Evolutionary conservation across 2,113 vertebrate species (phyloP).

Genomic region (Zapus hudsonius): DNA sequence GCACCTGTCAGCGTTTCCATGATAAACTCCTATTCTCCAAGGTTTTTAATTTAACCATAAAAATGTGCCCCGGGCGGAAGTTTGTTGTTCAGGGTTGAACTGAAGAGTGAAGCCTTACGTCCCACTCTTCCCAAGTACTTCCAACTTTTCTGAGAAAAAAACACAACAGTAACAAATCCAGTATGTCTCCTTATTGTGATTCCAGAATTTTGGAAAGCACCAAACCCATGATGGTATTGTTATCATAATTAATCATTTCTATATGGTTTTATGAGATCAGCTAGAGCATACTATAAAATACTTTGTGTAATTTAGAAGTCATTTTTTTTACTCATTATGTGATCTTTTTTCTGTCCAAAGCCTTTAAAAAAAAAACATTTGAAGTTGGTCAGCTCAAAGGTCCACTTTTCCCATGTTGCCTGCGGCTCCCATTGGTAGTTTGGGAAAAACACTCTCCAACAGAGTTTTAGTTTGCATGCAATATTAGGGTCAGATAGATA

Average conservation of each 20-base stretch:
- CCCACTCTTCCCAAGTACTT: slow-evolving; percentile 12
- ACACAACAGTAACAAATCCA: slow-evolving; percentile 38
- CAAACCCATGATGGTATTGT: slow-evolving; percentile 38
- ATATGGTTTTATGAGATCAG: neutral
- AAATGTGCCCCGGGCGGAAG: slow-evolving; percentile 82
- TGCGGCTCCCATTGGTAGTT: slow-evolving; percentile 43
- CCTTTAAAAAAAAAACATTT: neutral
- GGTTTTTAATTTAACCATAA: slow-evolving; percentile 86
- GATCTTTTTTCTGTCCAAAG: neutral
- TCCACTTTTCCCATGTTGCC: neutral
- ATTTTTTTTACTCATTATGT: slow-evolving; percentile 28
- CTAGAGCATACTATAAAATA: slow-evolving; percentile 19
- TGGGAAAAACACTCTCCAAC: slow-evolving; percentile 4
- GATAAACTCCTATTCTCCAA: slow-evolving; percentile 85
- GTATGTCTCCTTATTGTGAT: slow-evolving; percentile 57
- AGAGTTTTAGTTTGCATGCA: slow-evolving; percentile 44
- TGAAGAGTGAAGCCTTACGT: slow-evolving; percentile 32
- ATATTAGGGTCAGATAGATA: neutral
- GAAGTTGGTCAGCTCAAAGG: slow-evolving; percentile 42
- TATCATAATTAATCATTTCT: slow-evolving; percentile 11
- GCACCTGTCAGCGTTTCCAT: slow-evolving; percentile 82
- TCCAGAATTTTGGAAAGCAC: slow-evolving; percentile 69
- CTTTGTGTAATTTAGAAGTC: slow-evolving; percentile 57
- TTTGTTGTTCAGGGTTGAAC: slow-evolving; percentile 70
- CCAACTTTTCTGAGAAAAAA: slow-evolving; percentile 69